phyloP scores from a whole-genome alignment of 2,113 vertebrate species.

The Callipepla squamata region DNA sequence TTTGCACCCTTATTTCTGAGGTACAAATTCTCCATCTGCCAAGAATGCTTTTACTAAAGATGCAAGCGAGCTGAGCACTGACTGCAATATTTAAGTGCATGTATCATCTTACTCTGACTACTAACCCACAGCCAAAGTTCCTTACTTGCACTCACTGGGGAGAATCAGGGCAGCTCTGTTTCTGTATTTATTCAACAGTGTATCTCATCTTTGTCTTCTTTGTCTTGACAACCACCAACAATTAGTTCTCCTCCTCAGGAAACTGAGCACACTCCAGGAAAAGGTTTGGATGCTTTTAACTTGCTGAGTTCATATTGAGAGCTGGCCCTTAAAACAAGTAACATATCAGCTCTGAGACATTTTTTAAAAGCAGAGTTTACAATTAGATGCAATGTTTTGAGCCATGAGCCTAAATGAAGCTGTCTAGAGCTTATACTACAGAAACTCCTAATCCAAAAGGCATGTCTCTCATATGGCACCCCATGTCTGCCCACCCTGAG shows the following conservation, averaged over 20 bases:
- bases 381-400: not conserved
- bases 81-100: accelerated
- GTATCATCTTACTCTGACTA: not conserved
- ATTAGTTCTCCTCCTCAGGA: not conserved
- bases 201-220: not conserved
- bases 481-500: not conserved
- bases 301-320: not conserved
- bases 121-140: not conserved
- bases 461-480: accelerated
- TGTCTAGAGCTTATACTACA: not conserved
- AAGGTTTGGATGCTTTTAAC: not conserved
- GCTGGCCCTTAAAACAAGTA: not conserved
- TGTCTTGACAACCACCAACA: not conserved
- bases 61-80: not conserved
- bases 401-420: not conserved
- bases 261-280: not conserved
- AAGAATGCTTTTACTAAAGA: not conserved
- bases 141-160: not conserved
- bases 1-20: not conserved
- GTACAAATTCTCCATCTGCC: not conserved
- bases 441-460: not conserved
- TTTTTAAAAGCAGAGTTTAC: not conserved
- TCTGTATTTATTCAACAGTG: not conserved
- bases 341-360: accelerated
- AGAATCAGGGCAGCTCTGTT: not conserved